Evolutionary conservation across 2,797 vertebrate species (phyloP).

Genomic region (Varecia variegata): DNA sequence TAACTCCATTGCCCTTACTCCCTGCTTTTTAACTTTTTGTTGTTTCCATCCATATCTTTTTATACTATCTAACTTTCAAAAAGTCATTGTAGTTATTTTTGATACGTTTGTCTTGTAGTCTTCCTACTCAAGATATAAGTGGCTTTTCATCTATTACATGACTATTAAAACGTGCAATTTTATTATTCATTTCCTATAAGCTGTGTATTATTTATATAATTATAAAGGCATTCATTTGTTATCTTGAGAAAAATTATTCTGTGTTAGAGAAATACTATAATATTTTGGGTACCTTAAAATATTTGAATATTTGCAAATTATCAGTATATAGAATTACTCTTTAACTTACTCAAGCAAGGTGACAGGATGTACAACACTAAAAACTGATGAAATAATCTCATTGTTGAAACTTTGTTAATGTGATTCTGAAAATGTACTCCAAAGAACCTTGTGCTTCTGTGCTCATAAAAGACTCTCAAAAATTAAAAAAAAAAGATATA

Average conservation of each 20-base stretch:
- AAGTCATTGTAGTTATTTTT: neutral
- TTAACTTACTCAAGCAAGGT: neutral
- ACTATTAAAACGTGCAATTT: neutral
- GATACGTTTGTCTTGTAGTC: neutral
- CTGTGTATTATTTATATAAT: neutral
- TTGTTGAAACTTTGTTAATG: neutral
- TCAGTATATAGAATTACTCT: neutral
- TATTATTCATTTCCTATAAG: neutral
- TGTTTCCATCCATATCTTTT: neutral
- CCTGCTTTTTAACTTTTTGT: neutral
- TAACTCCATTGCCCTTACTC: neutral
- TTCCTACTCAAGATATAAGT: neutral
- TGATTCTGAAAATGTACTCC: neutral
- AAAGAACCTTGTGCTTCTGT: neutral
- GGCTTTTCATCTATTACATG: neutral
- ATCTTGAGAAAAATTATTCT: neutral
- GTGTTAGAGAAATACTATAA: neutral
- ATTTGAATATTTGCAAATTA: neutral
- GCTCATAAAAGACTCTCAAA: neutral
- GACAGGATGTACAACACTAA: neutral
- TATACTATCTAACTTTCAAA: neutral
- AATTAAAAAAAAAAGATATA: neutral
- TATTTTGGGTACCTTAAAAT: neutral
- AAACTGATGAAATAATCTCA: neutral
- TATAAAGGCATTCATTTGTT: neutral